Base-by-base conservation (phyloP, 2,888 invertebrate species). In the Colostygia pectinataria region DNA sequence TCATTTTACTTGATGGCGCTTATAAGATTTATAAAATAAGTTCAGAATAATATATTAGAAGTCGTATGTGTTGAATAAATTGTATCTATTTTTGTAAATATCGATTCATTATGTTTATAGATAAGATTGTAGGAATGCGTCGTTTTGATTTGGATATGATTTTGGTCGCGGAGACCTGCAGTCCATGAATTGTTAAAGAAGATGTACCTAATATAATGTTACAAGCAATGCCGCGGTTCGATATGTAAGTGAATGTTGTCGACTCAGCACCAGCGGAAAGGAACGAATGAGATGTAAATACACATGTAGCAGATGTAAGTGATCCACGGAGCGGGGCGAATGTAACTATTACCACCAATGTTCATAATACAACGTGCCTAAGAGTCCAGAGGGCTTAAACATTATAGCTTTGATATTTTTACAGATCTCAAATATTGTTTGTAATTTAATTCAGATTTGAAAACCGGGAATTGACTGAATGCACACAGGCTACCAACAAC, bases 291-390 rank as follows among this genome's bases (percentile, higher is more conserved):
- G 53, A 65, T 85, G 83, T 86, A 85, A 62, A 85, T 84, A 84
- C 78, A 77, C 72, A 50, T 34, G 46, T 70, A 72, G 67, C 54
- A 37, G 49, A 49, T 45, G 53, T 57, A 44, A 63, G 57, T 48
- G 55, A 51, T 51, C 28, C 46, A 41, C 43, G 65, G 76, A 80
- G 82, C 81, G 83, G 82, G 84, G 75, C 83, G 77, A 67, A 77
- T 79, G 80, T 73, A 53, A 51, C 44, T 61, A 65, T 63, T 53
- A 55, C 63, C 55, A 71, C 61, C 55, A 71, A 70, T 65, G 68
- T 69, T 75, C 61, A 74, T 67, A 80, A 74, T 77, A 77, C 76
- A 78, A 81, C 80, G 86, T 86, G 86, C 85, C 85, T 86, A 83
- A 83, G 74, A 77, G 83, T 77, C 81, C 66, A 55, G 61, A 32